These are phyloP conservation scores for Neocrepidodera transversa DNA, from an alignment of 2,888 invertebrate species.

Conservation along the genomic window DNA sequence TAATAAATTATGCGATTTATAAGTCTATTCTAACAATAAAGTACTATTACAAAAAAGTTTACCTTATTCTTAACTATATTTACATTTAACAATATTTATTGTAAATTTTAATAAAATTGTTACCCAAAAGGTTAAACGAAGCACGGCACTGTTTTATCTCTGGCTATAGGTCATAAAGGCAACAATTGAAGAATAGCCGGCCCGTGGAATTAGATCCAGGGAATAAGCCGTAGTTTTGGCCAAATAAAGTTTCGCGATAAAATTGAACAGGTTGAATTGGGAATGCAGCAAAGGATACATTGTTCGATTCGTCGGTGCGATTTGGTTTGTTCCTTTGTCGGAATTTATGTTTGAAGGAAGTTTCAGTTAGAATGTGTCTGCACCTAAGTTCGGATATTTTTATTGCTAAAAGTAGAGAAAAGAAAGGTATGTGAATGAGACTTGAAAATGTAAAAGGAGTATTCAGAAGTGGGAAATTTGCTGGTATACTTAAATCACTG, in stretches of 20 bases:
- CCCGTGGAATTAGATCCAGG: not conserved
- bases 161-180: slow-evolving; percentile 6
- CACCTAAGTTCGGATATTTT: not conserved
- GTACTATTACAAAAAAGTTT: too few species aligned
- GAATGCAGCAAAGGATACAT: slow-evolving; percentile 13
- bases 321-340: slow-evolving; percentile 11
- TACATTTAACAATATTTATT: too few species aligned
- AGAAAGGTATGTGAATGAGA: not conserved
- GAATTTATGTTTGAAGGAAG: slow-evolving; percentile 8
- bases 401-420: not conserved
- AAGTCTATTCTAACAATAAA: too few species aligned
- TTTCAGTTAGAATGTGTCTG: not conserved
- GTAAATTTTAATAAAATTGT: too few species aligned
- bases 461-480: not conserved
- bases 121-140: too few species aligned
- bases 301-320: slow-evolving; percentile 10
- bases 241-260: slow-evolving; percentile 21
- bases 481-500: too few species aligned
- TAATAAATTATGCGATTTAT: too few species aligned
- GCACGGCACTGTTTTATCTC: not conserved
- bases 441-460: not conserved
- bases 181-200: slow-evolving; percentile 3
- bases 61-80: too few species aligned
- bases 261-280: slow-evolving; percentile 17
- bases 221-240: slow-evolving; percentile 11